phyloP scores from a whole-genome alignment of 2,113 vertebrate genomes.

The Paramormyrops kingsleyae region DNA sequence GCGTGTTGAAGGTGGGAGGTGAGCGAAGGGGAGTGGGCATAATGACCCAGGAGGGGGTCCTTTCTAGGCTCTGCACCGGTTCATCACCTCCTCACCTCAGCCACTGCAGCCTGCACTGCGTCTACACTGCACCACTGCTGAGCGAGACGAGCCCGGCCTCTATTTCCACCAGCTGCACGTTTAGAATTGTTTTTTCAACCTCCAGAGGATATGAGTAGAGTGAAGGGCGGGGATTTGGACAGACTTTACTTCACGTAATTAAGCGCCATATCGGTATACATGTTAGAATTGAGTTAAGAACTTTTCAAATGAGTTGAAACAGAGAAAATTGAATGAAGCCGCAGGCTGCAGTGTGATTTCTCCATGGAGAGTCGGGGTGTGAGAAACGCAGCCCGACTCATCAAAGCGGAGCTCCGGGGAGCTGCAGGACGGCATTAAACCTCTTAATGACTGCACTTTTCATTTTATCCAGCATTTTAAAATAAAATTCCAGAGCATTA shows the following conservation, averaged over 20 bases:
- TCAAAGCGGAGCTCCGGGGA: conserved; percentile 39
- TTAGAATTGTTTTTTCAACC: background rate
- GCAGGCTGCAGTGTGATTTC: conserved; percentile 27
- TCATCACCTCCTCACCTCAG: background rate
- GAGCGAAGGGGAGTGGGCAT: background rate
- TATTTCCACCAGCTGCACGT: background rate
- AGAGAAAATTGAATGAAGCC: conserved; percentile 29
- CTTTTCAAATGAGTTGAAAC: conserved; percentile 30
- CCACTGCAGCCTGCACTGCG: background rate
- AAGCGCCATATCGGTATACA: conserved; percentile 21
- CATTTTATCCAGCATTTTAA: conserved; percentile 27
- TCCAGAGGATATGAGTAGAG: background rate
- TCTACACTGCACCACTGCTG: background rate
- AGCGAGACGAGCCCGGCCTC: background rate
- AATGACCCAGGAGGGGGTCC: background rate
- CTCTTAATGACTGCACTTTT: conserved; percentile 39
- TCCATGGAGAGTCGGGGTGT: conserved; percentile 19
- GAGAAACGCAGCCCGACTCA: conserved; percentile 28
- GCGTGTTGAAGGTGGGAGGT: background rate
- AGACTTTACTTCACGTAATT: conserved; percentile 8
- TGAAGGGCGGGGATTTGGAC: background rate
- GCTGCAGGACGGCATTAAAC: conserved; percentile 28
- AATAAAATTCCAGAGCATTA: conserved; percentile 31
- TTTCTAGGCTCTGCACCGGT: background rate
- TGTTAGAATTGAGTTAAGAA: conserved; percentile 27